These are phyloP conservation scores for Nannobrachium achirus DNA, from an alignment of 2,113 vertebrate species.

Conservation along the genomic window DNA sequence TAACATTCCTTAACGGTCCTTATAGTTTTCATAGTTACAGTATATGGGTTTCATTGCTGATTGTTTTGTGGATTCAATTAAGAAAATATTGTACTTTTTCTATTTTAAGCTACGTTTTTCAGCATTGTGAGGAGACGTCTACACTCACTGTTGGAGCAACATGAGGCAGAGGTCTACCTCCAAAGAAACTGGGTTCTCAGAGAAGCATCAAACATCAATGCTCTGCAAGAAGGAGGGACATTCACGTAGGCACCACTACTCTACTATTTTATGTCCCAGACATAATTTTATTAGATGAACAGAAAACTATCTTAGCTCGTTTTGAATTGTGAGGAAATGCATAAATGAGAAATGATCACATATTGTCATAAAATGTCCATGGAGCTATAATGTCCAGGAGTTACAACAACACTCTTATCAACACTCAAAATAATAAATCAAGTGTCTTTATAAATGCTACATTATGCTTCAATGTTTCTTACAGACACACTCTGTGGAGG, in stretches of 20 bases:
- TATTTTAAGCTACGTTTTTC: conserved; percentile 29
- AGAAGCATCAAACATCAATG: conserved; percentile 37
- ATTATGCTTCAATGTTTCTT: conserved; percentile 1
- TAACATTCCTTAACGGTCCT: background rate
- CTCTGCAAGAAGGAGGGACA: conserved; percentile 47
- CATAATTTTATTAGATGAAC: no score
- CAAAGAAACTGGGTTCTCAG: conserved; percentile 34
- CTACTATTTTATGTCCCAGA: background rate
- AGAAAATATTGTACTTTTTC: background rate
- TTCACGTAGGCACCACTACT: conserved; percentile 53
- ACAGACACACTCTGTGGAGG: conserved; percentile 45
- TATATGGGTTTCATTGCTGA: no score
- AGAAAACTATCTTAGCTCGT: no score
- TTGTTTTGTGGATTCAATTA: no score
- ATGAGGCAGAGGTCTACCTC: background rate
- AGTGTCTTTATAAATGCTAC: no score
- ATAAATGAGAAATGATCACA: no score
- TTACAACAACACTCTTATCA: no score
- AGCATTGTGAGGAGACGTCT: conserved; percentile 37
- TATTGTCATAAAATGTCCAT: no score
- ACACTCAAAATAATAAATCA: no score
- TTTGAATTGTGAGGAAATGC: no score
- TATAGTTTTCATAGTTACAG: no score
- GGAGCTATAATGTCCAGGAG: no score
- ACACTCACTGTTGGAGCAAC: conserved; percentile 17